These are phyloP conservation scores for Hemiprocne comata DNA, from an alignment of 2,113 vertebrate genomes.

Conservation along the genomic window DNA sequence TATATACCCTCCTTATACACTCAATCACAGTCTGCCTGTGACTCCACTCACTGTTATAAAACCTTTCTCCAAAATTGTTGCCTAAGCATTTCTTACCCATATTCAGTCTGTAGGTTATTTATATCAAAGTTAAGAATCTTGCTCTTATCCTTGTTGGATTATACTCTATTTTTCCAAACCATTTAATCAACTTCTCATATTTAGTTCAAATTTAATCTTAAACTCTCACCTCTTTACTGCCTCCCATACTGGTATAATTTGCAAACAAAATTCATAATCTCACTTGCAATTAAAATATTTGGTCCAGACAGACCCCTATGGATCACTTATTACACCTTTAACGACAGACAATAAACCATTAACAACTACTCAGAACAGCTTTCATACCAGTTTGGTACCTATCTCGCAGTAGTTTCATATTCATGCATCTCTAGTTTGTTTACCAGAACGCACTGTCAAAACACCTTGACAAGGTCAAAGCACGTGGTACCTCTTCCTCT, in stretches of 20 bases:
- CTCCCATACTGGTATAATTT: background rate
- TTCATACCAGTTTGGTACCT: background rate
- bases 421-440: background rate
- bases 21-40: background rate
- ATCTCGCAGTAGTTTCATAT: background rate
- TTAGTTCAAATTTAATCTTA: background rate
- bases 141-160: background rate
- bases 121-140: background rate
- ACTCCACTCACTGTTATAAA: background rate
- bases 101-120: background rate
- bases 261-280: background rate
- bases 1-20: background rate
- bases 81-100: background rate
- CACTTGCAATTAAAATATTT: background rate
- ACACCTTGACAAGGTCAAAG: background rate
- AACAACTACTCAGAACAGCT: background rate
- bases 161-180: background rate
- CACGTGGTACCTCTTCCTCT: background rate
- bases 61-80: background rate
- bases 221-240: background rate
- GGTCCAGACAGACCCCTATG: background rate
- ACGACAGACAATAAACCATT: background rate
- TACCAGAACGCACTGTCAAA: background rate
- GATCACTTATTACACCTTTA: background rate
- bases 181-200: background rate